A percentile compares a stretch with the other conserved stretches of the same genome.
These are phyloP conservation scores for Siniperca chuatsi DNA, from an alignment of 2,113 vertebrate genomes.

Conservation along the genomic window DNA sequence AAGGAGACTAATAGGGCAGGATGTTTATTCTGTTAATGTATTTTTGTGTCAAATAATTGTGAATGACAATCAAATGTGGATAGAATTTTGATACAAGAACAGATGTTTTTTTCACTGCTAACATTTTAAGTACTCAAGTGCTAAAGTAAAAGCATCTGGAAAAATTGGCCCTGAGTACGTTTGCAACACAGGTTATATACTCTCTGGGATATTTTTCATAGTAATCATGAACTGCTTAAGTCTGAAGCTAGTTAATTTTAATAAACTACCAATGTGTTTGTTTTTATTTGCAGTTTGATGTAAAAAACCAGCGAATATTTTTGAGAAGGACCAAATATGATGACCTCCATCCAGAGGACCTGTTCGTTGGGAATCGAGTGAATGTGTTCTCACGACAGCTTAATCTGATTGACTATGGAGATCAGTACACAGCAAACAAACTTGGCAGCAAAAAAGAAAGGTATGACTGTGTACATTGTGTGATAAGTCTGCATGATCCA, in stretches of 20 bases:
- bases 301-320: slow-evolving; percentile 93
- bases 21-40: not conserved
- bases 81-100: not conserved
- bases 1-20: not conserved
- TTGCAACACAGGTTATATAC: not conserved
- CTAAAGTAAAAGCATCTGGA: not conserved
- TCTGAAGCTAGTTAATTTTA: not conserved
- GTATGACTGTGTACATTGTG: slow-evolving; percentile 77
- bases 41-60: not conserved
- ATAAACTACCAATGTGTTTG: not conserved
- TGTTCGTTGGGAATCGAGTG: slow-evolving; percentile 94
- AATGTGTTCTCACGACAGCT: slow-evolving; percentile 93
- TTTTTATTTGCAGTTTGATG: slow-evolving; percentile 87
- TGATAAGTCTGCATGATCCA: slow-evolving; percentile 1
- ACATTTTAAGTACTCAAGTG: not conserved
- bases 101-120: not conserved
- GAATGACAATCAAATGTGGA: not conserved
- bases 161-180: not conserved
- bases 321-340: slow-evolving; percentile 90
- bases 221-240: too few relatives aligned
- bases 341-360: slow-evolving; percentile 87
- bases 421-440: slow-evolving; percentile 92
- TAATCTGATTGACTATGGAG: slow-evolving; percentile 91
- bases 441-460: slow-evolving; percentile 94
- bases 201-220: not conserved